Base-by-base conservation (phyloP, 2,888 invertebrate genomes). In the Catonia carolina region DNA sequence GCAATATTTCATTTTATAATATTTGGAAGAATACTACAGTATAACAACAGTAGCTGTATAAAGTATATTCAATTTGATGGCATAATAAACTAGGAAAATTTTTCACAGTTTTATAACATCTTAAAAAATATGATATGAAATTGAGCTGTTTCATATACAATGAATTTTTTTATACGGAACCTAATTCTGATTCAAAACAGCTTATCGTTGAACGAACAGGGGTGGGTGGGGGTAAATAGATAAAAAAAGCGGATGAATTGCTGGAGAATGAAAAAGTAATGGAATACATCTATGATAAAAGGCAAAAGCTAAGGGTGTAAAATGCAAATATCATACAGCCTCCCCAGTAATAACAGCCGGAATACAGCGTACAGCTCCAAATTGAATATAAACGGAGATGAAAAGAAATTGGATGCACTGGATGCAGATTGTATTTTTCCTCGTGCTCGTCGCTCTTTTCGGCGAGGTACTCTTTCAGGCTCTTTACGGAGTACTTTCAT, bases 251-350 rank as follows among this genome's bases (percentile, higher is more conserved):
- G 45, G 23, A 22, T 20, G 23, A 45, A 22, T 45, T 20, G 45
- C 22, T 23, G 45, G 45, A 45, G 45, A 45, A 45, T 45, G 45
- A 45, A 45, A 45, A 45, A 45, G 45, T 45, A 45, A 45, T 45
- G 45, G 45, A 45, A 45, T 45, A 45, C 45, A 45, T 45, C 45
- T 22, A 20, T 45, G 45, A 45, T 45, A 45, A 45, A 45, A 23
- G 45, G 45, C 23, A 22, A 45, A 22, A 45, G 23, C 45, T 23
- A 45, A 45, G 23, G 45, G 45, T 45, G 45, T 45, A 27, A 45
- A 45, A 45, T 45, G 45, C 23, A 45, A 45, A 45, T 45, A 45
- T 45, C n/a, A 45, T 6, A 27, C 27, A 27, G 5, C 45, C 41
- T 6, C 22, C 45, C 23, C 45, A 23, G 45, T 45, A 45, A 45